Evolutionary conservation across 2,113 vertebrate genomes (phyloP).

Genomic region (Lophius piscatorius): DNA sequence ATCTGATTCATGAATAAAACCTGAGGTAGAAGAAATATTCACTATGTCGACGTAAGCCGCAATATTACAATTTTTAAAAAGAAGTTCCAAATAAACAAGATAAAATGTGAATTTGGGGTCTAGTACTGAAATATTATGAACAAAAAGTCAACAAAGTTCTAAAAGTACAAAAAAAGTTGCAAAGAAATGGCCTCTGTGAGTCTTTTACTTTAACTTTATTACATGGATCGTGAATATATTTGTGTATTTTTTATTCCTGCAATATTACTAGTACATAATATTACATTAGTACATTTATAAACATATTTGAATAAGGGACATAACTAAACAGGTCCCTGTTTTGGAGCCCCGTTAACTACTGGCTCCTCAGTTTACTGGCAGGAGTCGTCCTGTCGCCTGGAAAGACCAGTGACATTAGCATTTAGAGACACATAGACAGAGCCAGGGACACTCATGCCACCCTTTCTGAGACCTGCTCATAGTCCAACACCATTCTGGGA

Average conservation of each 20-base stretch:
- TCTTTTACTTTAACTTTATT: not conserved
- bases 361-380: constrained; percentile 66
- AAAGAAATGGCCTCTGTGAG: not conserved
- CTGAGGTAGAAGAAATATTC: not conserved
- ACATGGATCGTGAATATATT: too few relatives aligned
- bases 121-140: not conserved
- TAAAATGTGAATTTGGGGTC: not conserved
- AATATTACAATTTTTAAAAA: not conserved
- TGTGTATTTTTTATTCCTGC: too few relatives aligned
- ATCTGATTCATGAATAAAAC: not conserved
- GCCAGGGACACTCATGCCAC: constrained; percentile 31
- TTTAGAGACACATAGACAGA: constrained; percentile 22
- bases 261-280: too few relatives aligned
- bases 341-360: constrained; percentile 62
- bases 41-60: not conserved
- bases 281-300: too few relatives aligned
- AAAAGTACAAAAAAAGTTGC: not conserved
- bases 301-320: not conserved
- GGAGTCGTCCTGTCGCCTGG: constrained; percentile 70
- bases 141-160: not conserved
- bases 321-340: constrained; percentile 19
- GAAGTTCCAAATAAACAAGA: not conserved
- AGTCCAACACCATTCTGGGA: constrained; percentile 38
- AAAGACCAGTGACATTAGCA: constrained; percentile 67
- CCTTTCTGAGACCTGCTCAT: constrained; percentile 32